These are phyloP conservation scores for Okapia johnstoni DNA, from an alignment of 2,113 vertebrate genomes.

Conservation along the genomic window DNA sequence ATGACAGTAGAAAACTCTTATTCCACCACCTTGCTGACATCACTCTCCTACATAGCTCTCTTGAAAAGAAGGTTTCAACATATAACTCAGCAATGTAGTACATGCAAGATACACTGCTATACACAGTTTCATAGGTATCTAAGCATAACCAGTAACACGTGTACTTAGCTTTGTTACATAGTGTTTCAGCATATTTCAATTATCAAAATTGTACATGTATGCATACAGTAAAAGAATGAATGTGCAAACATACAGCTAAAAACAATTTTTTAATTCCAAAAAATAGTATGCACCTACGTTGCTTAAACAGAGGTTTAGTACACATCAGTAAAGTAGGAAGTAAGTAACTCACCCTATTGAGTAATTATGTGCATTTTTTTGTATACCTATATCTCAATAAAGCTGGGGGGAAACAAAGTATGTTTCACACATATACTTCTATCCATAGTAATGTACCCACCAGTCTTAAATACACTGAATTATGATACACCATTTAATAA, in stretches of 20 bases:
- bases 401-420: neutral
- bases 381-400: neutral
- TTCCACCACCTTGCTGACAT: neutral
- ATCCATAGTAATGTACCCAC: neutral
- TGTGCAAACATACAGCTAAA: neutral
- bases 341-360: neutral
- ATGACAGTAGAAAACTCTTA: neutral
- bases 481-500: neutral
- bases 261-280: neutral
- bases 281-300: neutral
- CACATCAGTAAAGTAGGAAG: neutral
- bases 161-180: neutral
- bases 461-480: neutral
- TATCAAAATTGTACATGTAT: neutral
- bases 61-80: neutral
- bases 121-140: neutral
- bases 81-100: neutral
- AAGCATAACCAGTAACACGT: neutral
- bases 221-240: neutral
- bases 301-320: neutral
- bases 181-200: neutral
- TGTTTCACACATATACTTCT: neutral
- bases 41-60: neutral
- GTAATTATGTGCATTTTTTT: neutral
- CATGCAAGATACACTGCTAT: neutral